Percentiles rank a stretch among this genome's conserved stretches.
Evolutionary conservation across 2,888 invertebrate genomes (phyloP).

Genomic region (Plebejus melissa): DNA sequence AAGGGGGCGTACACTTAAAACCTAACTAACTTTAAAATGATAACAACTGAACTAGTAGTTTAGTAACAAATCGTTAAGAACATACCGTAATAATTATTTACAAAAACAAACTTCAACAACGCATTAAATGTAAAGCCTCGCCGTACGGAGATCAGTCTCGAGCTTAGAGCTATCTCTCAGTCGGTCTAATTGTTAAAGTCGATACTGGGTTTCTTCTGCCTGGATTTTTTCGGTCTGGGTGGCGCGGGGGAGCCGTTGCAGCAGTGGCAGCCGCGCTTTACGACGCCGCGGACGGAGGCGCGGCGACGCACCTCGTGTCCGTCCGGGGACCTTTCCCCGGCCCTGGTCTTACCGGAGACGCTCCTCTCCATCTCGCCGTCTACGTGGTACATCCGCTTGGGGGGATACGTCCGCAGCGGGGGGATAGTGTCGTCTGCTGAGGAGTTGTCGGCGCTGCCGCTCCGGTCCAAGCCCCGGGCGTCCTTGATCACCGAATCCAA

Average conservation of each 20-base stretch:
- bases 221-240: conserved; percentile 67
- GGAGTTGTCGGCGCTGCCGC: conserved; percentile 55
- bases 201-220: conserved; percentile 53
- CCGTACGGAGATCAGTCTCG: conserved; percentile 32
- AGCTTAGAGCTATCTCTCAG: conserved; percentile 52
- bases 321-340: conserved; percentile 52
- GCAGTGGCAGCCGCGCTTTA: conserved; percentile 81
- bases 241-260: conserved; percentile 79
- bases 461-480: conserved; percentile 53
- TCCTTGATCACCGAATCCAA: conserved; percentile 73
- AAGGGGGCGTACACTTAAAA: neutral
- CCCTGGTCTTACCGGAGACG: conserved; percentile 60
- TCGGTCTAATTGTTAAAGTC: conserved; percentile 50
- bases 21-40: conserved; percentile 42
- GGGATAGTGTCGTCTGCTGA: conserved; percentile 59
- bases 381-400: conserved; percentile 51
- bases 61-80: conserved; percentile 32
- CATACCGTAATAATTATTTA: conserved; percentile 58
- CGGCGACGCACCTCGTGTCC: conserved; percentile 49
- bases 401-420: conserved; percentile 63
- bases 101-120: conserved; percentile 67
- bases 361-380: conserved; percentile 61
- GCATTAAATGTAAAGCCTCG: conserved; percentile 44
- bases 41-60: conserved; percentile 44
- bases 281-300: conserved; percentile 75